Conservation (phyloP, 2,888 invertebrate genomes). For the Pediacus dermestoides region DNA sequence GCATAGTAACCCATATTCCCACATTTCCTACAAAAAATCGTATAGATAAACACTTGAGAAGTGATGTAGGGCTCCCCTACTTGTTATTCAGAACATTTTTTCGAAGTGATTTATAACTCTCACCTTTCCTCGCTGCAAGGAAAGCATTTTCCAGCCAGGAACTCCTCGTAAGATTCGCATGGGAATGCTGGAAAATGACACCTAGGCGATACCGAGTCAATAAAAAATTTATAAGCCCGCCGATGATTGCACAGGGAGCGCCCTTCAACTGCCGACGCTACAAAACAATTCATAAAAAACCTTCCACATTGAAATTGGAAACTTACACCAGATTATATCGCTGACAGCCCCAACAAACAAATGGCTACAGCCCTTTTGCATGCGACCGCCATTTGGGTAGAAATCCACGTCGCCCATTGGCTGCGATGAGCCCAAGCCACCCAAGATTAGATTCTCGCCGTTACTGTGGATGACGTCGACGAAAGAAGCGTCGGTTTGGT, state of each 20-base stretch:
- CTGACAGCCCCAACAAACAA: constrained; percentile 88
- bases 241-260: constrained; percentile 90
- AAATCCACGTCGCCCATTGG: constrained; percentile 91
- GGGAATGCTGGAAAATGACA: constrained; percentile 91
- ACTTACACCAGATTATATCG: constrained; percentile 81
- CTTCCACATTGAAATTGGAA: neutral
- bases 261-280: constrained; percentile 76
- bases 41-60: constrained; percentile 1
- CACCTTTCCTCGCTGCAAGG: constrained; percentile 58
- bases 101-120: too few relatives aligned
- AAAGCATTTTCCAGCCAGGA: constrained; percentile 74
- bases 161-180: constrained; percentile 80
- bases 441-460: constrained; percentile 86
- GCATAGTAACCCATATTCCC: constrained; percentile 95
- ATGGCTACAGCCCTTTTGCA: constrained; percentile 90
- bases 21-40: constrained; percentile 53
- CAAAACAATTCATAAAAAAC: neutral
- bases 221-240: constrained; percentile 90
- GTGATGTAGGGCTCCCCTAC: too few relatives aligned
- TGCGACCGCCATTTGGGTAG: constrained; percentile 87
- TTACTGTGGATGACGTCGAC: constrained; percentile 94
- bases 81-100: neutral
- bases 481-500: constrained; percentile 80
- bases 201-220: constrained; percentile 86
- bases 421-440: constrained; percentile 80